Conservation (phyloP, 2,113 vertebrate species). For the Nycticryphes semicollaris region DNA sequence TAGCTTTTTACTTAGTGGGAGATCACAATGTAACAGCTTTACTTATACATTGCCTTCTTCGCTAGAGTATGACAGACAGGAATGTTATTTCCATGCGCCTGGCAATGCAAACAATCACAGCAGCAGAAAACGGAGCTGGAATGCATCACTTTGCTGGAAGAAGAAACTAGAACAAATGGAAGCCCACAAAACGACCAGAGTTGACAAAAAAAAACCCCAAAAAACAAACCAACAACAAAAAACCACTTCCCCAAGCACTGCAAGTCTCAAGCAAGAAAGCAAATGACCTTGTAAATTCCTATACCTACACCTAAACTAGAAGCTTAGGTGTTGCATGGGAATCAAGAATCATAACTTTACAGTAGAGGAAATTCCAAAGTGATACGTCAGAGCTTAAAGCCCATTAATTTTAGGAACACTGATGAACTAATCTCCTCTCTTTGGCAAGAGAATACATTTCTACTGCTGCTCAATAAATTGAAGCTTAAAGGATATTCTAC, state of each 20-base stretch:
- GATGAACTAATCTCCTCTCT: neutral
- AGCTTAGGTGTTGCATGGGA: neutral
- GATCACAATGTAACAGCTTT: neutral
- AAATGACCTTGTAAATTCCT: neutral
- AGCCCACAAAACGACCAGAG: neutral
- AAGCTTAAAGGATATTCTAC: neutral
- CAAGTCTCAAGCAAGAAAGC: neutral
- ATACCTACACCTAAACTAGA: neutral
- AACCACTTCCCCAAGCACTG: neutral
- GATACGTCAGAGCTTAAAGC: neutral
- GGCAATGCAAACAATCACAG: neutral
- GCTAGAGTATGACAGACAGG: neutral
- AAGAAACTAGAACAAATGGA: neutral
- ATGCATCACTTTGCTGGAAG: neutral
- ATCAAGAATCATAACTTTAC: neutral
- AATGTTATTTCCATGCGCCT: neutral
- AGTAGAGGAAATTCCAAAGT: conserved; percentile 22
- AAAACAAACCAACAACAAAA: too few species aligned
- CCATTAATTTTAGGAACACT: neutral
- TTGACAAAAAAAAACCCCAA: neutral
- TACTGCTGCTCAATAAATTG: neutral
- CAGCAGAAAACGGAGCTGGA: neutral
- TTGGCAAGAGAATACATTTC: neutral
- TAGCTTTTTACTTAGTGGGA: neutral
- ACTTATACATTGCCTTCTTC: neutral